Evolutionary conservation across 1,140 invertebrate genomes (phyloP).

Genomic region (Bombus superbus): DNA sequence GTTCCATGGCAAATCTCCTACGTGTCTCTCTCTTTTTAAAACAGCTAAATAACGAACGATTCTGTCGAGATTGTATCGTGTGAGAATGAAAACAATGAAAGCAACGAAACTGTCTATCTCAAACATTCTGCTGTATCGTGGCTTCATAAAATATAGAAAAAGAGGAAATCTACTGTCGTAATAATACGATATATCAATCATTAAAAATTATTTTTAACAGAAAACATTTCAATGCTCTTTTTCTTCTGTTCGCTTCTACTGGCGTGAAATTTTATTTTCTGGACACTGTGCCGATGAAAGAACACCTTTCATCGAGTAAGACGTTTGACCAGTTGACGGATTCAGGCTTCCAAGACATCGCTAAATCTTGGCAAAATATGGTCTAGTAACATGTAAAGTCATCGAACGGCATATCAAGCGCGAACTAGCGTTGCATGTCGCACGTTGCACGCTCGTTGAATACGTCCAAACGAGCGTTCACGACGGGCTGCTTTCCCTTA

Average conservation of each 20-base stretch:
- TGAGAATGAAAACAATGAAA: no score
- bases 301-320: not conserved
- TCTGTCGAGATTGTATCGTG: no score
- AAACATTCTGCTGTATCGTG: no score
- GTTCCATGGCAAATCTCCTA: no score
- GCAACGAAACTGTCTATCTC: no score
- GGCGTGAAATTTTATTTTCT: not conserved
- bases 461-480: conserved; percentile 24
- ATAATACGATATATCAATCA: no score
- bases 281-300: not conserved
- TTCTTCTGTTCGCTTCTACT: not conserved
- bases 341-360: not conserved
- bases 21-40: no score
- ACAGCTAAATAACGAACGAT: no score
- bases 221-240: not conserved
- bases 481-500: conserved; percentile 23
- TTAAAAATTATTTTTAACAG: not conserved
- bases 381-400: not conserved
- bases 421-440: conserved; percentile 29
- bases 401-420: not conserved
- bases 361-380: conserved; percentile 2
- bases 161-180: no score
- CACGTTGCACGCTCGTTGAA: conserved; percentile 18
- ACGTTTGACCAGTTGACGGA: no score
- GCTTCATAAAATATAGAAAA: no score